Evolutionary conservation across 2,113 vertebrate species (phyloP).

Genomic region (Myrmophylax atrothorax): DNA sequence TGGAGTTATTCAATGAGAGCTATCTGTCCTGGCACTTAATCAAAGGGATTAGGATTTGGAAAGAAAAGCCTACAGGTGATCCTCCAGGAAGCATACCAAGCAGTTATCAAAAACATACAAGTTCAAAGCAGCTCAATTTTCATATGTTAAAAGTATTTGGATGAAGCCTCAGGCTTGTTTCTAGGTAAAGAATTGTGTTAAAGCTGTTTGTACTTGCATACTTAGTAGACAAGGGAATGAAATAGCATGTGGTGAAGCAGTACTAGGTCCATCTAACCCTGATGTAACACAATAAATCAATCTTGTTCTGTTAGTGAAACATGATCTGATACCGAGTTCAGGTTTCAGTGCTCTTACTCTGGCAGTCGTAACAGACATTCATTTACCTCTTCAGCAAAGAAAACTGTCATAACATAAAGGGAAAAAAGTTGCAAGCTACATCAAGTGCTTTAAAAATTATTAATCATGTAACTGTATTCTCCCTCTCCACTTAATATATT

Average conservation of each 20-base stretch:
- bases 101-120: slow-evolving; percentile 98
- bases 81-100: slow-evolving; percentile 98
- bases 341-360: slow-evolving; percentile 40
- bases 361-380: slow-evolving; percentile 15
- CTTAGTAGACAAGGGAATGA: slow-evolving; percentile 75
- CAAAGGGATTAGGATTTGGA: slow-evolving; percentile 98
- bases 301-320: slow-evolving; percentile 67
- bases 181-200: slow-evolving; percentile 86
- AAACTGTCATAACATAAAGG: slow-evolving; percentile 30
- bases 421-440: not conserved
- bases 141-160: slow-evolving; percentile 94
- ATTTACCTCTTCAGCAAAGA: slow-evolving; percentile 27
- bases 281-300: slow-evolving; percentile 75
- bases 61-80: slow-evolving; percentile 98
- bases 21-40: slow-evolving; percentile 98
- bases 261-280: slow-evolving; percentile 70
- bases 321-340: slow-evolving; percentile 56
- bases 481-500: not conserved
- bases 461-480: not conserved
- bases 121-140: slow-evolving; percentile 99
- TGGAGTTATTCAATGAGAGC: slow-evolving; percentile 86
- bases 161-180: slow-evolving; percentile 88
- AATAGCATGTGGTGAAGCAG: slow-evolving; percentile 68
- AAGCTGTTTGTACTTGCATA: slow-evolving; percentile 90
- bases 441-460: slow-evolving; percentile 5